These are phyloP conservation scores for Pheosia gnoma DNA, from an alignment of 2,888 invertebrate genomes.

Conservation along the genomic window DNA sequence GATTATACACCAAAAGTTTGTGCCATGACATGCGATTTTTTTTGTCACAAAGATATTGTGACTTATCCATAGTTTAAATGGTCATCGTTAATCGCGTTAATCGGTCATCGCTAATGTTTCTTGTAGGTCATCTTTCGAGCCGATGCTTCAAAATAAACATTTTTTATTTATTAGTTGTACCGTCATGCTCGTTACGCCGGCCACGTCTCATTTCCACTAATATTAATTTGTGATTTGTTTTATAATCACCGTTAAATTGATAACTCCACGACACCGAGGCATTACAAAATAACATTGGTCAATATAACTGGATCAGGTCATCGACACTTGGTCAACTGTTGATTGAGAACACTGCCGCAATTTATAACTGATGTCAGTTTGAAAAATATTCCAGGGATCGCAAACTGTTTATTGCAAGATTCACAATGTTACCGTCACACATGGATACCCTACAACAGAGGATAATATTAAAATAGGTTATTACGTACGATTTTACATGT, in stretches of 20 bases:
- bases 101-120: too few species aligned
- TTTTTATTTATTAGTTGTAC: slow-evolving; percentile 10
- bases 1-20: slow-evolving; percentile 31
- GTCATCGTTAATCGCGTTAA: too few species aligned
- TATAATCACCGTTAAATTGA: slow-evolving; percentile 16
- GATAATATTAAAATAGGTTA: too few species aligned
- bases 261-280: slow-evolving; percentile 20
- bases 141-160: not conserved
- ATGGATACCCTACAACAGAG: too few species aligned
- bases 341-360: slow-evolving; percentile 21
- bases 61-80: too few species aligned
- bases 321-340: slow-evolving; percentile 33
- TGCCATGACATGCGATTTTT: slow-evolving; percentile 6
- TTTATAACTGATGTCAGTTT: not conserved
- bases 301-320: slow-evolving; percentile 40
- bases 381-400: not conserved
- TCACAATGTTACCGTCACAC: not conserved
- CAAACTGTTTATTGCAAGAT: not conserved
- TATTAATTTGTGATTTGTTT: slow-evolving; percentile 26
- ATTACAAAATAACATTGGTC: slow-evolving; percentile 23
- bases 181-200: slow-evolving; percentile 5
- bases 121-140: too few species aligned
- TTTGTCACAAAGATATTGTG: not conserved
- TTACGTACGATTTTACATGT: too few species aligned
- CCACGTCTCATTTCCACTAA: slow-evolving; percentile 23